Evolutionary conservation across 2,113 vertebrate species (phyloP).

Genomic region (Potamarius usumacintae): DNA sequence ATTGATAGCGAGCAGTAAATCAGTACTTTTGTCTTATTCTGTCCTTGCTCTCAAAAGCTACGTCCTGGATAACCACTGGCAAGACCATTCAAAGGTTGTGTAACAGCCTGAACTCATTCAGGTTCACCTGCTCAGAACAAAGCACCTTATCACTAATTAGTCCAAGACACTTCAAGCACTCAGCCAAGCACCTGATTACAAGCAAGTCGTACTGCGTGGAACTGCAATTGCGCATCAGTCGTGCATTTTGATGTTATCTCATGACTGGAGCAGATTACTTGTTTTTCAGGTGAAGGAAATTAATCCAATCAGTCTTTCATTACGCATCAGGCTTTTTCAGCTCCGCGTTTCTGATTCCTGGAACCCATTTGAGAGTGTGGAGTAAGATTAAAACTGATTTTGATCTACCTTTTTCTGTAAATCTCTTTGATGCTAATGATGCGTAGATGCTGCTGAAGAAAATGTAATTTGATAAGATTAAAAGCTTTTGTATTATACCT

Average conservation of each 20-base stretch:
- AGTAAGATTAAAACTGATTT: conserved; percentile 52
- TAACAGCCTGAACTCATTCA: conserved; percentile 46
- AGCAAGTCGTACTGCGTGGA: conserved; percentile 61
- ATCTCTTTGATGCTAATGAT: conserved; percentile 42
- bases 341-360: conserved; percentile 14
- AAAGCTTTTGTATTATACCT: conserved; percentile 37
- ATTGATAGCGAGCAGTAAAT: not conserved
- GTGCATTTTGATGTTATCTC: conserved; percentile 66
- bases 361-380: conserved; percentile 40
- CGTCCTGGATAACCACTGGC: not conserved
- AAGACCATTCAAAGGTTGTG: conserved; percentile 41
- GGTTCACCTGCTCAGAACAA: conserved; percentile 63
- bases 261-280: conserved; percentile 55
- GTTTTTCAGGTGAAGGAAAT: conserved; percentile 58
- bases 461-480: conserved; percentile 47
- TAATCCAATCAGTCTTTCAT: conserved; percentile 70
- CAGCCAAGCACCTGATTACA: conserved; percentile 70
- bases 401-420: conserved; percentile 23
- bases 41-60: not conserved
- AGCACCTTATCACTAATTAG: conserved; percentile 72
- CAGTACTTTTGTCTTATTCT: not conserved
- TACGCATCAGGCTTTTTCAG: conserved; percentile 45
- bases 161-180: conserved; percentile 54
- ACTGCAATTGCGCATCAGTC: conserved; percentile 63
- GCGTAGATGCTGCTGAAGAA: conserved; percentile 29